Evolutionary conservation across 1,140 invertebrate species (phyloP).

Genomic region (Lepidurus arcticus): DNA sequence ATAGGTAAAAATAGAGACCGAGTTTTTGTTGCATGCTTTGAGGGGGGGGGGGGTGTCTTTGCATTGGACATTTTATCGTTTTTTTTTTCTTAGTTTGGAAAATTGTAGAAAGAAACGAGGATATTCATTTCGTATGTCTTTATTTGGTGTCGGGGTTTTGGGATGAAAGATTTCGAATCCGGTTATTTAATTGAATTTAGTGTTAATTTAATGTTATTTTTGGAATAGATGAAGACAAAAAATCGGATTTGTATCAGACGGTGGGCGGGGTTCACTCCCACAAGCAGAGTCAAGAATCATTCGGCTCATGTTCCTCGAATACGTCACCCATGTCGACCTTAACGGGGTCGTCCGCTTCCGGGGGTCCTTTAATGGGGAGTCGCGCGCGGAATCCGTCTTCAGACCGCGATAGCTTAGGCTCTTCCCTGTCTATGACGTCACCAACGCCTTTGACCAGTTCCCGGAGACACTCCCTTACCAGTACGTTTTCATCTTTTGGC

Average conservation of each 20-base stretch:
- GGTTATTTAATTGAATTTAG: neutral
- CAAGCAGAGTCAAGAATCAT: conserved; percentile 50
- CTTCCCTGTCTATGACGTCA: conserved; percentile 70
- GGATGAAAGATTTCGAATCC: too few species aligned
- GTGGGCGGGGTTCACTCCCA: neutral
- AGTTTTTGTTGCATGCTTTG: too few species aligned
- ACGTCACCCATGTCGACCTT: conserved; percentile 81
- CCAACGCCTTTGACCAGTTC: conserved; percentile 57
- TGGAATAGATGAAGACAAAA: neutral
- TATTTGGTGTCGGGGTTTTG: too few species aligned
- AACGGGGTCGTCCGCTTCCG: conserved; percentile 59
- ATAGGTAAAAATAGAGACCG: conserved; percentile 50
- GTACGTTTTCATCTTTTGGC: conserved; percentile 47
- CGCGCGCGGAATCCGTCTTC: conserved; percentile 43
- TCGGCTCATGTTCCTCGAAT: conserved; percentile 63
- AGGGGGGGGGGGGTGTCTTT: too few species aligned
- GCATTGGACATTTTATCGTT: too few species aligned
- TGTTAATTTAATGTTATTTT: neutral
- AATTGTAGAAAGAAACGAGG: too few species aligned
- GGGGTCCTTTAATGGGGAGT: conserved; percentile 50
- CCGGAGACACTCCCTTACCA: conserved; percentile 71
- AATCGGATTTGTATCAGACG: neutral
- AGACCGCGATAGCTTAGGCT: conserved; percentile 67
- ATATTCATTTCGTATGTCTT: too few species aligned
- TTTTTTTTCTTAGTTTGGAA: too few species aligned